Evolutionary conservation across 2,113 vertebrate genomes (phyloP).

Genomic region (Bungarus multicinctus): DNA sequence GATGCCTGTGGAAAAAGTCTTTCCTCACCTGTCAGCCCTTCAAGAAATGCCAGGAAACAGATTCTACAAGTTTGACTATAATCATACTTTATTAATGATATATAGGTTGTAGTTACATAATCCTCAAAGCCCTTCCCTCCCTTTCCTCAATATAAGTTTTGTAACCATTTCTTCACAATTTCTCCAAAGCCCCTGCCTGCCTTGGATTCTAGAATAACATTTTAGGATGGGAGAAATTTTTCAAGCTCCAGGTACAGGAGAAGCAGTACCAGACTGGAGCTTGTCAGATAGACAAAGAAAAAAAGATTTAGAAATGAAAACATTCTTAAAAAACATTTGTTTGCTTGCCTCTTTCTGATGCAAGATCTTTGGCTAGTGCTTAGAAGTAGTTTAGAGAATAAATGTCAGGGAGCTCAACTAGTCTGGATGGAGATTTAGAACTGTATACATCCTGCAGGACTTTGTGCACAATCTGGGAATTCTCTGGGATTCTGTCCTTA

Average conservation of each 20-base stretch:
- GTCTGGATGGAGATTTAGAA: neutral
- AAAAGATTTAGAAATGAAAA: neutral
- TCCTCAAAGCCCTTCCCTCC: neutral
- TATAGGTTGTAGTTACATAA: neutral
- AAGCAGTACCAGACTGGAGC: neutral
- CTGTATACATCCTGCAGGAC: neutral
- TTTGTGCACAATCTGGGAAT: neutral
- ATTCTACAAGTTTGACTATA: neutral
- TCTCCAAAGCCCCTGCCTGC: neutral
- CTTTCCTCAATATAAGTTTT: neutral
- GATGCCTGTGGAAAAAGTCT: neutral
- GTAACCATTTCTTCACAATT: neutral
- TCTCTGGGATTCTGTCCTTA: neutral
- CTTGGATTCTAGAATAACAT: neutral
- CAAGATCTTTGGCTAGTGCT: neutral
- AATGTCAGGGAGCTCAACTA: neutral
- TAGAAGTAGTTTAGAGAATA: neutral
- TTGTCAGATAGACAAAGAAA: neutral
- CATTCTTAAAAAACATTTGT: neutral
- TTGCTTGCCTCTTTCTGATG: neutral
- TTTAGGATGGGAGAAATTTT: neutral
- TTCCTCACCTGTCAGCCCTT: neutral
- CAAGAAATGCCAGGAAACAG: neutral
- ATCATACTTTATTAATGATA: neutral
- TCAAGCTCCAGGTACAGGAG: neutral